Percentiles rank a stretch among this genome's conserved stretches.
Conservation (phyloP, 2,797 vertebrate species). For the Momotus momota region DNA sequence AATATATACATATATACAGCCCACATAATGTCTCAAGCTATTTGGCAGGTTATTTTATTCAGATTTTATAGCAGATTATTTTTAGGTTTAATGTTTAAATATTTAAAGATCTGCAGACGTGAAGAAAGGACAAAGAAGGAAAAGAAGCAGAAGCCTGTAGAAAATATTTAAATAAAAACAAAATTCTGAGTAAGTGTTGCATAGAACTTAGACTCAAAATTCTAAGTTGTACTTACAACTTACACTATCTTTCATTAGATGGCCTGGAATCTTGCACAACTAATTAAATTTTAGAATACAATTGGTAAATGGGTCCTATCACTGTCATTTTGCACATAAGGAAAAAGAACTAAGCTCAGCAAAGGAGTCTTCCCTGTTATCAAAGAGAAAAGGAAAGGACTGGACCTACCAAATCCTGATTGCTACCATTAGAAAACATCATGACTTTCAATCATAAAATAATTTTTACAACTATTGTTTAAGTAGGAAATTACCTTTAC, state of each 20-base stretch:
- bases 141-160: not conserved
- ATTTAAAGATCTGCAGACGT: not conserved
- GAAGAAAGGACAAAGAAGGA: not conserved
- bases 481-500: conserved; percentile 75
- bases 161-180: not conserved
- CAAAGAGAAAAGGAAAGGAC: no score
- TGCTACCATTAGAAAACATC: not conserved
- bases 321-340: not conserved
- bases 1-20: not conserved
- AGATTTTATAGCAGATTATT: not conserved
- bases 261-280: not conserved
- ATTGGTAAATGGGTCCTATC: not conserved
- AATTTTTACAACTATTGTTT: not conserved
- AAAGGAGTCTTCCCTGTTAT: no score
- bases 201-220: not conserved
- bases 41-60: not conserved
- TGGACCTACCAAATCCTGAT: not conserved
- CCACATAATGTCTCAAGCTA: not conserved
- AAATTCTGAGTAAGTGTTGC: not conserved
- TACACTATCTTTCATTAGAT: not conserved
- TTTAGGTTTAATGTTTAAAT: not conserved
- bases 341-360: not conserved
- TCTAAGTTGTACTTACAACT: not conserved
- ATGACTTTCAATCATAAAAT: not conserved
- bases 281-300: not conserved